Base-by-base conservation (phyloP, 2,888 invertebrate genomes). In the Drosophila picticornis region DNA sequence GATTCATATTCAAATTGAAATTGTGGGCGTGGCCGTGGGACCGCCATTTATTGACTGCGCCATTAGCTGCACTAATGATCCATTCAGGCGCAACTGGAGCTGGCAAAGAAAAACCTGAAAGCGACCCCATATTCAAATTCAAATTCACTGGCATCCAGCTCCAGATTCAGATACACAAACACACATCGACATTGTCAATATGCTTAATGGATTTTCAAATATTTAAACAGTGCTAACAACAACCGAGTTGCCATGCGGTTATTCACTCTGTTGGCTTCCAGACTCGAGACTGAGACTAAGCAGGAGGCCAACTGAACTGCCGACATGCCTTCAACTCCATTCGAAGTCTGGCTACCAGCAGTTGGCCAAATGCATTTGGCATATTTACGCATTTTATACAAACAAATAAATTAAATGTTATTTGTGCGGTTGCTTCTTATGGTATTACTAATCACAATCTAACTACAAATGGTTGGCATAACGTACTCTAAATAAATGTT, bases 181-280 rank as follows among this genome's bases (percentile, higher is more conserved):
- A 67, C 66, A 66, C 74, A 71, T 72, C 65, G 82, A 61, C 87
- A 84, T 88, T 88, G 88, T 88, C 90, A 88, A 88, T 90, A 88
- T 90, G 88, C 90, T 84, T 88, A 88, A 88, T 88, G 88, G 88
- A 88, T 90, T 90, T 90, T 90, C 90, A 88, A 90, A 88, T 88
- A 88, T 88, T 88, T 88, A 90, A 82, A 86, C 85, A 90, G 83
- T 59, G 66, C 58, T 65, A 63, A 83, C 63, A 75, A 62, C 62
- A 71, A 65, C 55, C 61, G 66, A 85, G 62, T 29, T 40, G 16
- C 38, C 69, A 46, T 67, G 76, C 66, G 80, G 73, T 70, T 73
- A 58, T 58, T 62, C 61, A 55, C 72, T 64, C 22, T 48, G 29
- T 60, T 55, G n/a, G 25, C 36, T 32, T 29, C 16, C 56, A 40